These are phyloP conservation scores for Lophius piscatorius DNA, from an alignment of 2,113 vertebrate species.

Conservation along the genomic window DNA sequence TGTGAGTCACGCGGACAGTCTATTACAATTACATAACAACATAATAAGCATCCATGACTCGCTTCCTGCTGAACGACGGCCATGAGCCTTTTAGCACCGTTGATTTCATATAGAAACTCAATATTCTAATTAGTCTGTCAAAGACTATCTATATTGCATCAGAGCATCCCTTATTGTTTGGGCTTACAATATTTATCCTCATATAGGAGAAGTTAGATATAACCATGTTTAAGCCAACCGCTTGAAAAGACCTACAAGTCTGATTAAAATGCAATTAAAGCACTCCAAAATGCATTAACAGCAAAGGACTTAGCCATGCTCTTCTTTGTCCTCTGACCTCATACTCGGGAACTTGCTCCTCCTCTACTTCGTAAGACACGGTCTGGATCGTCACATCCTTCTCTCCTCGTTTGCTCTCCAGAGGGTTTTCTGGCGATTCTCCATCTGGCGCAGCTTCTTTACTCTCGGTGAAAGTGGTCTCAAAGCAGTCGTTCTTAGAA, in stretches of 20 bases:
- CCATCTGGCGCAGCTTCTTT: conserved; percentile 74
- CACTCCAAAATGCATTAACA: neutral
- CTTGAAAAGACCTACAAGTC: neutral
- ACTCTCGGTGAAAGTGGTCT: conserved; percentile 89
- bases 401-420: conserved; percentile 65
- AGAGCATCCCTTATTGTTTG: conserved; percentile 5
- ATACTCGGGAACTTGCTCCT: conserved; percentile 85
- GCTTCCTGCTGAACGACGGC: conserved; percentile 42
- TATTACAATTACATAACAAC: conserved; percentile 54
- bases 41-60: conserved; percentile 41
- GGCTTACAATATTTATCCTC: conserved; percentile 11
- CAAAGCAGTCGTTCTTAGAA: conserved; percentile 85
- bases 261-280: neutral
- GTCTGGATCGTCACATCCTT: conserved; percentile 88
- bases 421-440: conserved; percentile 33
- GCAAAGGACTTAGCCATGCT: neutral
- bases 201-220: neutral
- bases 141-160: conserved; percentile 15
- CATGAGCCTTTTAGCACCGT: conserved; percentile 13
- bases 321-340: conserved; percentile 78
- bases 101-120: conserved; percentile 35
- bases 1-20: conserved; percentile 46
- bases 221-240: neutral
- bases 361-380: conserved; percentile 90
- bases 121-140: conserved; percentile 35